These are phyloP conservation scores for Stenodema calcarata DNA, from an alignment of 2,888 invertebrate species.

Conservation along the genomic window DNA sequence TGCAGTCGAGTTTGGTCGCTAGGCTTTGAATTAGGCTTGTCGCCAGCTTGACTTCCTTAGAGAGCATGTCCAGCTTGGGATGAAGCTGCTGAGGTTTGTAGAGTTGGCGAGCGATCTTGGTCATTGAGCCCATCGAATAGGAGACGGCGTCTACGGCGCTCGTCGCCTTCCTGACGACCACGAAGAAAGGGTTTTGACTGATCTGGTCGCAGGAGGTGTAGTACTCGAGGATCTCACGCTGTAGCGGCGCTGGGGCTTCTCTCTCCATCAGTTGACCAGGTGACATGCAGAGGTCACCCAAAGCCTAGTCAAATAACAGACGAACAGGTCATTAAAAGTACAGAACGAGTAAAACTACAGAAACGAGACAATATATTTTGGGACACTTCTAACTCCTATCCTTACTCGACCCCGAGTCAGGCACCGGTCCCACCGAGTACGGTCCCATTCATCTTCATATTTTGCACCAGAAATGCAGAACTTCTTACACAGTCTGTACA, in stretches of 20 bases:
- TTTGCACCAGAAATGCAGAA: too few species aligned
- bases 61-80: slow-evolving; percentile 71
- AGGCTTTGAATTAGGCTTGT: slow-evolving; percentile 62
- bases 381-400: too few species aligned
- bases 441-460: too few species aligned
- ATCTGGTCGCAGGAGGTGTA: slow-evolving; percentile 85
- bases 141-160: slow-evolving; percentile 63
- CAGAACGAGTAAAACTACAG: background rate
- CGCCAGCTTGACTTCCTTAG: slow-evolving; percentile 79
- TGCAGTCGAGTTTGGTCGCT: slow-evolving; percentile 80
- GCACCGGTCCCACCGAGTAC: too few species aligned
- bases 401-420: too few species aligned
- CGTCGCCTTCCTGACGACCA: slow-evolving; percentile 67
- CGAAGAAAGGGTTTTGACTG: slow-evolving; percentile 81
- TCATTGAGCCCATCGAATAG: slow-evolving; percentile 63
- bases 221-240: slow-evolving; percentile 74
- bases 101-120: slow-evolving; percentile 64
- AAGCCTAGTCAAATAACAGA: slow-evolving; percentile 63
- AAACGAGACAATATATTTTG: background rate
- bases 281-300: slow-evolving; percentile 84
- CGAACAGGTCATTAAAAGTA: background rate
- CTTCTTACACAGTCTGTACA: too few species aligned
- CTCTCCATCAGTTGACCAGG: slow-evolving; percentile 77
- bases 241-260: slow-evolving; percentile 59
- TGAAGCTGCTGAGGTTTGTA: slow-evolving; percentile 63